A percentile compares a stretch with the other conserved stretches of the same genome.
These are phyloP conservation scores for Oreochromis aureus DNA, from an alignment of 2,113 vertebrate genomes.

Conservation along the genomic window DNA sequence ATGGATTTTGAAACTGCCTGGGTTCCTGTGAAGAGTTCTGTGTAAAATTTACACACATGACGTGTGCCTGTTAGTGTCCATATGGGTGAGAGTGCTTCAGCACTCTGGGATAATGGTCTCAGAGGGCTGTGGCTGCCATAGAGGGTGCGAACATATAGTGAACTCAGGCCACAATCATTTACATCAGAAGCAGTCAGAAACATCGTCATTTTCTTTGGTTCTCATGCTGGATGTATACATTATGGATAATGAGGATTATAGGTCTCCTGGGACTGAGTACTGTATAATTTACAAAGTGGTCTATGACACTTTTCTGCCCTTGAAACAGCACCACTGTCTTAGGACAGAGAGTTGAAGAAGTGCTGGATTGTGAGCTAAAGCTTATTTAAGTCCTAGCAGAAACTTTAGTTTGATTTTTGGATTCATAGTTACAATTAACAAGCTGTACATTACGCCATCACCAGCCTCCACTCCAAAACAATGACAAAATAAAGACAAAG, in stretches of 20 bases:
- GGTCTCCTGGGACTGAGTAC: not conserved
- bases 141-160: not conserved
- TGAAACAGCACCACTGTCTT: not conserved
- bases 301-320: not conserved
- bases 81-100: not conserved
- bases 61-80: not conserved
- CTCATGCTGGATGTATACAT: not conserved
- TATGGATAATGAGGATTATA: not conserved
- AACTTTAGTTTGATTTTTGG: not conserved
- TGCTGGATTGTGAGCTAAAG: not conserved
- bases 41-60: conserved; percentile 40
- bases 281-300: not conserved
- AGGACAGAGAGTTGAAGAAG: not conserved
- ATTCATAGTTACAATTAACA: not conserved
- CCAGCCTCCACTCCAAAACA: not conserved
- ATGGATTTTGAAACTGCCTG: not conserved
- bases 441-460: not conserved
- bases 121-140: not conserved
- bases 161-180: conserved; percentile 30
- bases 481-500: not conserved
- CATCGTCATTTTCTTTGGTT: conserved; percentile 13
- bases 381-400: not conserved
- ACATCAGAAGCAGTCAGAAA: conserved; percentile 3
- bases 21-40: not conserved
- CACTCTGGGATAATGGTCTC: conserved; percentile 21